Evolutionary conservation across 2,888 invertebrate genomes (phyloP), one percentile per base, ranked within the genome.

Genomic region (Oxyteleia sp.): DNA sequence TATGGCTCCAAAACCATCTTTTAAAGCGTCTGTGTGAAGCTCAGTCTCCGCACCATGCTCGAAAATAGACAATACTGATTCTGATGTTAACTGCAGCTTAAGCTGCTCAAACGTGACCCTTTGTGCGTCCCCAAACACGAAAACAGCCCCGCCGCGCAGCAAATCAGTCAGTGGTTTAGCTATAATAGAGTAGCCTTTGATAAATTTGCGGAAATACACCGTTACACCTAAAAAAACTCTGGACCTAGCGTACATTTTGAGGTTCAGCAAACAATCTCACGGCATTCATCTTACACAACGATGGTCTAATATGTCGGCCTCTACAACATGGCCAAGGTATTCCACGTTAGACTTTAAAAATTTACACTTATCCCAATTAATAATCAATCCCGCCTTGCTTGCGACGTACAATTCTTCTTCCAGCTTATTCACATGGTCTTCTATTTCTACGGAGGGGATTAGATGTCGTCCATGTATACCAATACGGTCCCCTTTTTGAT

Each of bases 211-310:
- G 20, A 59, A 59, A 59, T 59, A 59, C 7, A 38, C 57, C 3
- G 38, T 59, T 13, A 59, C n/a, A 1, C 57, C 57, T 23, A n/a
- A 59, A n/a, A 59, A 20, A 55, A 35, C 55, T 55, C 13, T 59
- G 57, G 0, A 59, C n/a, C 8, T 59, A 20, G 1, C n/a, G 11
- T 5, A 38, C 38, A 57, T 35, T 35, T 16, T 7, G 15, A 2
- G 38, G 38, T 57, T 35, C 26, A 13, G 57, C 7, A 57, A 57
- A 57, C 26, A 26, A 26, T 18, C 3, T 20, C 11, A 57, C 57
- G 16, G 57, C 57, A 35, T 38, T 38, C 2, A 18, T 26, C 16
- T 57, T 57, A 11, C 11, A 10, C 4, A 11, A n/a, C 0, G 57
- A 35, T 11, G 57, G 35, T 35, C 29, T 35, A 7, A 57, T n/a